Base-by-base conservation (phyloP, 37 sponge, comb jelly and placozoan genomes). In the Aplysina aerophoba region DNA sequence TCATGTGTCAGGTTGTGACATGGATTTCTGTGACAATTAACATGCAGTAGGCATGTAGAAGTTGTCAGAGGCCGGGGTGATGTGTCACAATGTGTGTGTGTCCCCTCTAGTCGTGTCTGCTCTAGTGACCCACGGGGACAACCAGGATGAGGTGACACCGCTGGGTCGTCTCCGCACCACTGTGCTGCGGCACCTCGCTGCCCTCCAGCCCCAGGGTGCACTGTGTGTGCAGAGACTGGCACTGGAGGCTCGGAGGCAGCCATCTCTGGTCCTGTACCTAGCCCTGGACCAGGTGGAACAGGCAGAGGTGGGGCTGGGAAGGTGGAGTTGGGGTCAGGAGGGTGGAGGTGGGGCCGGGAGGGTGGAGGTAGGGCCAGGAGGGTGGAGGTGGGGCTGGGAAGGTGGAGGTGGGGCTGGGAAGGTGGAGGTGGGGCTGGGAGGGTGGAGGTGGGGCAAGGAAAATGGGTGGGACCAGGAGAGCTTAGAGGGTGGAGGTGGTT, bases 71-170 rank as follows among this genome's bases (percentile, higher is more conserved):
- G 34, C 0, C 17, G 6, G 19, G 30, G 28, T 31, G 28, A 30
- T 35, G 4, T 27, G 34, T 30, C 6, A 34, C 35, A 34, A 25
- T 62, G 2, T 62, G 63, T 62, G 63, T 62, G 12, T 62, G n/a
- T 40, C 59, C 35, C 65, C 30, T 60, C 17, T 80, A 92, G 93
- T 92, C n/a, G 74, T 89, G 38, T 85, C 60, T 15, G 78, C 73
- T 16, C 79, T 93, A 27, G 62, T 93, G 54, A 28, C 72, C 56
- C 87, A 89, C 65, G 93, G 90, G 24, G 93, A 89, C 85, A 74
- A 85, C 4, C 73, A 83, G 80, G 93, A 93, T 39, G 93, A 89
- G 81, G 87, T 93, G 13, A 87, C 93, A 0, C 57, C 87, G 31
- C 67, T 88, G 30, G 90, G 90, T 12, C 30, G 90, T 56, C 78